These are phyloP conservation scores for Leuciscus idus DNA, from an alignment of 2,113 vertebrate species.

Conservation along the genomic window DNA sequence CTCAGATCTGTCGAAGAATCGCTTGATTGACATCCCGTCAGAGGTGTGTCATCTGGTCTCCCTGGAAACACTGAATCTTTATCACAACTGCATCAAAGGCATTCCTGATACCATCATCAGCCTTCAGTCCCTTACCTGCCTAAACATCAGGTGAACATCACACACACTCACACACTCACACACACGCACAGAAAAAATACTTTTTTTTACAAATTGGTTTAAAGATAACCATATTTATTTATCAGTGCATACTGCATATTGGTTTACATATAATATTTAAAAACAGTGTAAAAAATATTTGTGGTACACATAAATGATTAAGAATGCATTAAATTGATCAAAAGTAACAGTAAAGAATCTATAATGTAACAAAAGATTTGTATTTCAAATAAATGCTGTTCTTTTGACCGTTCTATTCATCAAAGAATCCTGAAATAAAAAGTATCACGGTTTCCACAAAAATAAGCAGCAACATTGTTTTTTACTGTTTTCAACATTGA, in stretches of 20 bases:
- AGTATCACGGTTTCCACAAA: not conserved
- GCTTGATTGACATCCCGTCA: constrained; percentile 85
- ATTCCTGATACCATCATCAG: constrained; percentile 88
- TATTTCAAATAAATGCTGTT: not conserved
- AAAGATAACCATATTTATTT: not conserved
- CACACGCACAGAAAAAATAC: not conserved
- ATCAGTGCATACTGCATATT: not conserved
- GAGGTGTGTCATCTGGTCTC: constrained; percentile 92
- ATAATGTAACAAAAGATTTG: not conserved
- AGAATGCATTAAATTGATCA: not conserved
- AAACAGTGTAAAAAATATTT: not conserved
- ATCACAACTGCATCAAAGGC: constrained; percentile 94
- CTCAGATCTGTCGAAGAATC: constrained; percentile 93
- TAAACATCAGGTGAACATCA: constrained; percentile 88
- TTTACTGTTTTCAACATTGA: not conserved
- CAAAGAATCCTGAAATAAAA: not conserved
- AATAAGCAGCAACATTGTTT: too few species aligned
- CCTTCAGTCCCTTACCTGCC: constrained; percentile 88
- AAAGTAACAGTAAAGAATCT: not conserved
- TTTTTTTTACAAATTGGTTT: not conserved
- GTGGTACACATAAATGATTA: not conserved
- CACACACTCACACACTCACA: not conserved
- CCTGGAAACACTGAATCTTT: constrained; percentile 91
- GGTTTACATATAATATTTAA: not conserved
- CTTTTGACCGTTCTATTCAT: not conserved